Conservation (phyloP, 2,888 invertebrate genomes). For the Ophraella communa region DNA sequence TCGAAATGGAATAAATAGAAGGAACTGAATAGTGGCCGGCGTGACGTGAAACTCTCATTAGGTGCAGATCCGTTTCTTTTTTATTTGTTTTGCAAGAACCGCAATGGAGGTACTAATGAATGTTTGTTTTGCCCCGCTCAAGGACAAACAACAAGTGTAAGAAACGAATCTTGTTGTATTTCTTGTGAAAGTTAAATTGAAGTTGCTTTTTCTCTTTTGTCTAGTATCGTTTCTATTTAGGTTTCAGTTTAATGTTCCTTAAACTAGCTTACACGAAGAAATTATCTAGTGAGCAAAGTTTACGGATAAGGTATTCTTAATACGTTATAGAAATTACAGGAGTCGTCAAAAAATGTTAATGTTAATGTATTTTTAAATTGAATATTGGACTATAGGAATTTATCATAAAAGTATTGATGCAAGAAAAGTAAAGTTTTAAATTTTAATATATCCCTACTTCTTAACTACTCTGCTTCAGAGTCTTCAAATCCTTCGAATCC, state of each 20-base stretch:
- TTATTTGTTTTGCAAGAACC: constrained; percentile 9
- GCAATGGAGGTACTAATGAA: constrained; percentile 17
- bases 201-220: constrained; percentile 1
- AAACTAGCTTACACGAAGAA: not conserved
- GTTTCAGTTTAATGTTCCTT: not conserved
- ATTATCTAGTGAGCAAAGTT: not conserved
- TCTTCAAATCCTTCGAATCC: too few relatives aligned
- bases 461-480: too few relatives aligned
- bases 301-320: not conserved
- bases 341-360: not conserved
- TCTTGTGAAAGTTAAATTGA: constrained; percentile 11
- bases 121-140: constrained; percentile 11
- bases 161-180: constrained; percentile 16
- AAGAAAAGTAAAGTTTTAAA: too few relatives aligned
- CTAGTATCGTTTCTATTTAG: not conserved
- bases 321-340: not conserved
- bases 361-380: not conserved
- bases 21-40: constrained; percentile 19
- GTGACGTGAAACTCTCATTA: constrained; percentile 28
- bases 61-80: constrained; percentile 20
- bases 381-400: too few relatives aligned
- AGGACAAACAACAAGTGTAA: constrained; percentile 12
- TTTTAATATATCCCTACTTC: too few relatives aligned
- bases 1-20: constrained; percentile 19
- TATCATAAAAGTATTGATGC: too few relatives aligned